These are phyloP conservation scores for Gymnocephalus cernua DNA, from an alignment of 2,113 vertebrate species.

Conservation along the genomic window DNA sequence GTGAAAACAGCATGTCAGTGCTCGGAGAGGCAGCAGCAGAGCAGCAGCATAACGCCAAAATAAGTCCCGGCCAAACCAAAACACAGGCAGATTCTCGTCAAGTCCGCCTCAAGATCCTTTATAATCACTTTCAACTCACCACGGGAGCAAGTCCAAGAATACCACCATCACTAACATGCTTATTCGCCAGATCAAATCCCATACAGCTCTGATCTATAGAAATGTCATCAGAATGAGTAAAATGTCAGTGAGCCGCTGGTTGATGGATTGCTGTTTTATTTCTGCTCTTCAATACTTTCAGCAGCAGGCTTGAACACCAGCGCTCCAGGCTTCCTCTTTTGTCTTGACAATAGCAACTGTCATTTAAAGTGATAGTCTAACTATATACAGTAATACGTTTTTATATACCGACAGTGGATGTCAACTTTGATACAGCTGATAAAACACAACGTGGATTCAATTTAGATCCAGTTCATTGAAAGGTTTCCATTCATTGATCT, in stretches of 20 bases:
- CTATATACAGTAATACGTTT: background rate
- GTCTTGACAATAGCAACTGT: conserved; percentile 12
- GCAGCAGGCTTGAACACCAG: background rate
- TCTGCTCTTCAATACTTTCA: background rate
- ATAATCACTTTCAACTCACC: conserved; percentile 58
- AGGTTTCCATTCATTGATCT: background rate
- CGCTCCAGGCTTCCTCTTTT: conserved; percentile 17
- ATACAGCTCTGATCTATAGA: conserved; percentile 38
- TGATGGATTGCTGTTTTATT: conserved; percentile 40
- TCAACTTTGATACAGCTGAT: conserved; percentile 4
- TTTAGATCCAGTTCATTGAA: background rate
- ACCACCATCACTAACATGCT: conserved; percentile 50
- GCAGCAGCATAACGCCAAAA: background rate
- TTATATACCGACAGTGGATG: background rate
- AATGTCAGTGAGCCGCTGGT: conserved; percentile 11
- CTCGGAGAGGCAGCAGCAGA: background rate
- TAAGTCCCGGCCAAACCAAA: conserved; percentile 13
- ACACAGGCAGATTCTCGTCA: conserved; percentile 22
- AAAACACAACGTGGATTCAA: conserved; percentile 1
- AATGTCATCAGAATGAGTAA: conserved; percentile 24
- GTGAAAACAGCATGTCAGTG: conserved; percentile 44
- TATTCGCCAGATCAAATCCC: conserved; percentile 31
- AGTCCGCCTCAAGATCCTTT: conserved; percentile 30
- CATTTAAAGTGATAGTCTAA: conserved; percentile 2
- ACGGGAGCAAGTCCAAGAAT: conserved; percentile 45